phyloP scores from a whole-genome alignment of 2,113 vertebrate species.

The Salminus brasiliensis region DNA sequence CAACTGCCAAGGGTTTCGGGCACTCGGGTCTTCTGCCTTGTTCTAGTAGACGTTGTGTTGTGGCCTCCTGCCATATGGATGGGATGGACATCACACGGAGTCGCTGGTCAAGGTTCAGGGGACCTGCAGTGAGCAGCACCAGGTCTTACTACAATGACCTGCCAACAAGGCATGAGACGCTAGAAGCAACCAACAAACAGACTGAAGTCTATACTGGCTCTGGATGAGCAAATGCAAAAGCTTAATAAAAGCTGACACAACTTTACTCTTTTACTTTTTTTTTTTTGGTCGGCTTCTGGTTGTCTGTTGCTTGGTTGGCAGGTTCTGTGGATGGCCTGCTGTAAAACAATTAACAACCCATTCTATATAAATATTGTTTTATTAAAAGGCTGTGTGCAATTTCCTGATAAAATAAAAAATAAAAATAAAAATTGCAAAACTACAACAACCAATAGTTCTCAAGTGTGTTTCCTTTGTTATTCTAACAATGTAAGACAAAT shows the following conservation, averaged over 20 bases:
- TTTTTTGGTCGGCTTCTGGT: slow-evolving; percentile 47
- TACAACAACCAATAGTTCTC: too few species aligned
- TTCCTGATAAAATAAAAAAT: too few species aligned
- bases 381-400: slow-evolving; percentile 5
- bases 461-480: too few species aligned
- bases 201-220: too few species aligned
- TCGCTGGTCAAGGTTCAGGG: slow-evolving; percentile 9
- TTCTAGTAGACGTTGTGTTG: background rate
- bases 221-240: too few species aligned
- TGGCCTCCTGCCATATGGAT: background rate
- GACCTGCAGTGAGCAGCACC: slow-evolving; percentile 46
- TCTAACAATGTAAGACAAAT: too few species aligned
- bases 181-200: slow-evolving; percentile 36
- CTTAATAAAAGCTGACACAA: slow-evolving; percentile 22
- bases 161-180: slow-evolving; percentile 17
- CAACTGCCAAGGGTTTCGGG: slow-evolving; percentile 39
- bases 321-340: slow-evolving; percentile 27
- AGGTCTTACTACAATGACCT: slow-evolving; percentile 11
- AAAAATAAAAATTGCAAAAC: too few species aligned
- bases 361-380: background rate
- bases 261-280: background rate
- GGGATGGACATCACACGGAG: background rate
- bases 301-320: slow-evolving; percentile 55
- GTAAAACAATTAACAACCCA: slow-evolving; percentile 25
- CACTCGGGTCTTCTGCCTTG: slow-evolving; percentile 28